Base-by-base conservation (phyloP, 2,888 invertebrate genomes). In the Adineta ricciae region DNA sequence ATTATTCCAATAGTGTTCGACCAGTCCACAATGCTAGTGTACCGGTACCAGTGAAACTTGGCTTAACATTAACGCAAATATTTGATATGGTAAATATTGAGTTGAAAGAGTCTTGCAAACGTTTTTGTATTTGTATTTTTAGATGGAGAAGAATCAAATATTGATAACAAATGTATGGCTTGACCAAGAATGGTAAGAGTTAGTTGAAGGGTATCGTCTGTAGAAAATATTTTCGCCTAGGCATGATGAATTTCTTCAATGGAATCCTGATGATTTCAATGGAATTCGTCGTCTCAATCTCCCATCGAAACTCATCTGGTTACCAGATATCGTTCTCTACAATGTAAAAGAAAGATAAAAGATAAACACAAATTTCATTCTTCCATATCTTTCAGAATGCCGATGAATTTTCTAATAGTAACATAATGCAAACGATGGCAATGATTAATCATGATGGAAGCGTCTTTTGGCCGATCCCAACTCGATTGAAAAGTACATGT, bases 321-420 rank as follows among this genome's bases (percentile, higher is more conserved):
- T 93, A 19, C 95, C 95, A 0, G 93, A 93, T 88, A 91, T 95
- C 88, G 93, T 94, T 0, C 90, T 94, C 27, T 94, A 94, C 88
- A 95, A 95, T 46, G 64, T 64, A 64, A 64, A 32, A 64, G 16
- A 24, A 27, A 11, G 11, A 46, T 0, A 64, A 32, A 64, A 64
- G 11, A 1, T 19, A 32, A 2, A 9, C 16, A 32, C 32, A 11
- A 46, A 46, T 8, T 9, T 36, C 9, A 24, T 41, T 21, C 2
- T 46, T 41, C 21, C n/a, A 41, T 82, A 84, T 73, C n/a, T n/a
- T 72, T 86, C 86, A 19, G 88, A 92, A 92, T 88, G 92, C 92
- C 56, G 92, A 92, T 86, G 92, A 92, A 88, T 92, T 92, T 88
- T 92, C 92, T 0, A 54, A 14, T 83, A 90, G 91, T 46, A 92